Evolutionary conservation across 2,797 vertebrate genomes (phyloP), one percentile per base, ranked within the genome.

Genomic region (Crocodylus rhombifer): DNA sequence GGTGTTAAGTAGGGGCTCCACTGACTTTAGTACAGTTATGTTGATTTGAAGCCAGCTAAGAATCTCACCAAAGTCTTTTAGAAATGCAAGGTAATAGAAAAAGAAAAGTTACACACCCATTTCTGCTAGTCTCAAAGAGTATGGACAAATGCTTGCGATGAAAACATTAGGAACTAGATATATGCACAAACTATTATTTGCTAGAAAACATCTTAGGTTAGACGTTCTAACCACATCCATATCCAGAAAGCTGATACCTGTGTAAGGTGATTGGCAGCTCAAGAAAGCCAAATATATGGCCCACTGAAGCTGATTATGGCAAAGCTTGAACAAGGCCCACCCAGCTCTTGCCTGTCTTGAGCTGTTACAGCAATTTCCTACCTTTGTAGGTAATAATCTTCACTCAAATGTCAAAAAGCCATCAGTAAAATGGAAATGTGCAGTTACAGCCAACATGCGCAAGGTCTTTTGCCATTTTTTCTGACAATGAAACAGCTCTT

Each of bases 131-230:
- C 69, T 65, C 60, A 89, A 86, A 87, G 36, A 92, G 15, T 12
- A 23, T 1, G 16, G 69, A 63, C 86, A 94, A 94, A 82, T 63
- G 3, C 84, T 89, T 91, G 25, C 78, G 51, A 82, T 90, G 69
- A 20, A 86, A 88, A 77, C 57, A 26, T 85, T 78, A 87, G 51
- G 85, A 33, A 57, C 78, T 33, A 55, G 6, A 2, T 65, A 67
- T 51, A 16, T 57, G 67, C 84, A 73, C 11, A 88, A 78, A 93
- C 25, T 23, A 78, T 78, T 80, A 42, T 17, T 86, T 86, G 57
- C 82, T 36, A 77, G 82, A 58, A 57, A 92, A 75, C 18, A 65
- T 20, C 75, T 20, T 36, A 5, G 1, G 5, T 91, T 88, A 5
- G 14, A 84, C 71, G 33, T 67, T 57, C 88, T 96, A 88, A 75